phyloP scores from a whole-genome alignment of 2,797 vertebrate genomes.

The Rhodeus uyekii region DNA sequence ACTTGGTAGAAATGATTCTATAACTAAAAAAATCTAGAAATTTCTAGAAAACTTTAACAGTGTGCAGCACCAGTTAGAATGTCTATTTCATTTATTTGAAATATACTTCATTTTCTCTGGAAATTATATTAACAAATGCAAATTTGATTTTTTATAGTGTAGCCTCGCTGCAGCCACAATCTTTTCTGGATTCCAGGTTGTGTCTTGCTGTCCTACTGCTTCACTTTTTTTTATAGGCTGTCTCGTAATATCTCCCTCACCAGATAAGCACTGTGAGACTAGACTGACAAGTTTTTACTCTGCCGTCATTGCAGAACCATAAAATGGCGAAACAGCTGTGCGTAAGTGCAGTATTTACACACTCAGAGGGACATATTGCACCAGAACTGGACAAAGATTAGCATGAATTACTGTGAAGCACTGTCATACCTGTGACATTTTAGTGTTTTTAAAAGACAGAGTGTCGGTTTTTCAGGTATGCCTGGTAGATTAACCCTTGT shows the following conservation, averaged over 20 bases:
- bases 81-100: background rate
- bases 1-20: background rate
- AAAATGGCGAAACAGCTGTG: conserved; percentile 49
- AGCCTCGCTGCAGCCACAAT: background rate
- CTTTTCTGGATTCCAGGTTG: conserved; percentile 18
- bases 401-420: conserved; percentile 11
- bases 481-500: conserved; percentile 28
- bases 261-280: conserved; percentile 46
- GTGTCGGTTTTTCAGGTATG: conserved; percentile 15
- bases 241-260: conserved; percentile 33
- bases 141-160: background rate
- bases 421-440: background rate
- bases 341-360: conserved; percentile 36
- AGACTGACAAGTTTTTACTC: conserved; percentile 46
- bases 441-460: conserved; percentile 10
- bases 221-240: conserved; percentile 49
- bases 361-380: background rate
- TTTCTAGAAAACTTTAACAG: too few species aligned
- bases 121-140: background rate
- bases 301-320: conserved; percentile 42
- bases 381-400: background rate
- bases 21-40: too few species aligned
- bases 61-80: background rate
- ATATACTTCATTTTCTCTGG: background rate
- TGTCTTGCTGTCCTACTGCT: conserved; percentile 17